Evolutionary conservation across 2,797 vertebrate genomes (phyloP).

Genomic region (Phoebastria nigripes): DNA sequence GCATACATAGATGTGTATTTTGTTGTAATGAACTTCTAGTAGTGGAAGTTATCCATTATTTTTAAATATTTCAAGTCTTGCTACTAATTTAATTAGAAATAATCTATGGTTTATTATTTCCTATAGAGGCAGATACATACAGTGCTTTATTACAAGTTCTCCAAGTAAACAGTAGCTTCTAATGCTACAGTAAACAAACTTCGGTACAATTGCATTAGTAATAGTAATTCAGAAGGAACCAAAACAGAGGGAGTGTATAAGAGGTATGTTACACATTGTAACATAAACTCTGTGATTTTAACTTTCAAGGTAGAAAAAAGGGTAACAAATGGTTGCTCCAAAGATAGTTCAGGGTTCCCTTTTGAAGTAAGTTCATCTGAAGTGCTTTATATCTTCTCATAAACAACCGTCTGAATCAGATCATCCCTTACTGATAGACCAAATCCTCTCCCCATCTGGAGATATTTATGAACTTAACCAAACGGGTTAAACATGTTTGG

Average conservation of each 20-base stretch:
- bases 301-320: background rate
- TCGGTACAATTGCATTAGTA: background rate
- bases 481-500: conserved; percentile 30
- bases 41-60: background rate
- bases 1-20: background rate
- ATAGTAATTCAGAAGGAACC: background rate
- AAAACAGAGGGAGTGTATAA: background rate
- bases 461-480: background rate
- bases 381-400: background rate
- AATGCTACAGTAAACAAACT: background rate
- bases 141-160: background rate
- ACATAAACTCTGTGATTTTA: background rate
- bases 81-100: background rate
- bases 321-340: background rate
- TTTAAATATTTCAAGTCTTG: background rate
- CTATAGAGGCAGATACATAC: background rate
- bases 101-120: background rate
- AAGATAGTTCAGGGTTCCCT: background rate
- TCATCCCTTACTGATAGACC: background rate
- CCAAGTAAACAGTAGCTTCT: background rate
- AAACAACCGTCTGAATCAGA: background rate
- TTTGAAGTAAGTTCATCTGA: background rate
- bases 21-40: background rate
- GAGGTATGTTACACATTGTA: background rate
- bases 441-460: background rate